Percentiles rank a stretch among this genome's conserved stretches.
phyloP scores from a whole-genome alignment of 2,888 invertebrate species.

The Ichneumoninae sp. region DNA sequence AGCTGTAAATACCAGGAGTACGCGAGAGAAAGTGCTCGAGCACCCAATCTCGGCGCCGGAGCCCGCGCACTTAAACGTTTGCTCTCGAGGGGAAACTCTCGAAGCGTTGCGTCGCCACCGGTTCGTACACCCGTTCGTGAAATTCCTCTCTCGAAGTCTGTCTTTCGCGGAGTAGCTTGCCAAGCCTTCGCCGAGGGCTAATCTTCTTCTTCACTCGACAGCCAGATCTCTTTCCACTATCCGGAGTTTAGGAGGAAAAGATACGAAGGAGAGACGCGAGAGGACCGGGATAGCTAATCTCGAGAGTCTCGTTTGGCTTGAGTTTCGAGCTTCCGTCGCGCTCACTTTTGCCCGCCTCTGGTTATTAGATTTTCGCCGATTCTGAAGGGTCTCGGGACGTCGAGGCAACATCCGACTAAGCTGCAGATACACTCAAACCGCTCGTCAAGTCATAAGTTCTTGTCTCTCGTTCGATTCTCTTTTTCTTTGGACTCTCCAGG shows the following conservation, averaged over 20 bases:
- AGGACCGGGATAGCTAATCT: conserved; percentile 43
- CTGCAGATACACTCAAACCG: not conserved
- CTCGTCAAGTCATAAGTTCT: not conserved
- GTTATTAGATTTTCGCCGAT: conserved; percentile 39
- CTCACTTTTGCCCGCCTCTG: conserved; percentile 9
- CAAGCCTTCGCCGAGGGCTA: conserved; percentile 44
- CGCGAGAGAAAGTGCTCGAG: conserved; percentile 52
- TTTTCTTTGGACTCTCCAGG: not conserved
- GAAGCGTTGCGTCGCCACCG: conserved; percentile 50
- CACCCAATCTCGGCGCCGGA: conserved; percentile 62
- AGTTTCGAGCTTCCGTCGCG: conserved; percentile 11
- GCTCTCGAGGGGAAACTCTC: conserved; percentile 31
- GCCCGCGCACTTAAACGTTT: conserved; percentile 54
- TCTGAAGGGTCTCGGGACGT: not conserved
- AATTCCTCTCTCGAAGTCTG: conserved; percentile 35
- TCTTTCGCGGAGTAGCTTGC: conserved; percentile 11
- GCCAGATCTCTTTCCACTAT: conserved; percentile 34
- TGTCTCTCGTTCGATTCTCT: not conserved
- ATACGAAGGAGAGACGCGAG: conserved; percentile 7
- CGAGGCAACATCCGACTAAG: not conserved
- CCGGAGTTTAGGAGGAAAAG: conserved; percentile 31
- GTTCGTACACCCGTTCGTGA: conserved; percentile 47
- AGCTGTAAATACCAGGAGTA: conserved; percentile 37
- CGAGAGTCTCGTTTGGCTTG: conserved; percentile 50
- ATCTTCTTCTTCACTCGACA: conserved; percentile 59